phyloP scores from a whole-genome alignment of 2,113 vertebrate species.

The Plecotus auritus region DNA sequence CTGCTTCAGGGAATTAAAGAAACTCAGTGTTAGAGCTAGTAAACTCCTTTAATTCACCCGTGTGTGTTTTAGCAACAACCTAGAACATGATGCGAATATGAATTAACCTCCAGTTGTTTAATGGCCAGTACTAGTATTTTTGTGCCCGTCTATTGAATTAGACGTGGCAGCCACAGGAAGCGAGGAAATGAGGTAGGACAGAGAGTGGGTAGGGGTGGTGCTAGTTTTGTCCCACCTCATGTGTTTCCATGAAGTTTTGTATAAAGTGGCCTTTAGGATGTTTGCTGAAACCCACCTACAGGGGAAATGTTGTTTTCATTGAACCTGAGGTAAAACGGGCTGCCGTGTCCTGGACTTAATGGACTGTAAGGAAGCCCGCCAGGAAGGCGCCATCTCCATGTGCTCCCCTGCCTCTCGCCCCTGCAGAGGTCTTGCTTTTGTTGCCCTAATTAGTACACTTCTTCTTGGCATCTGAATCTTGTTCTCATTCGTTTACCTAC shows the following conservation, averaged over 20 bases:
- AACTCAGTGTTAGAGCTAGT: not conserved
- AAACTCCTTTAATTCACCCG: not conserved
- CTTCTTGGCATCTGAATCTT: not conserved
- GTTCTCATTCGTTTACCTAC: not conserved
- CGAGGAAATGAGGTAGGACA: constrained; percentile 28
- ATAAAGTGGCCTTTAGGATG: constrained; percentile 11
- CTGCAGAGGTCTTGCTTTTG: not conserved
- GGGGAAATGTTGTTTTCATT: constrained; percentile 40
- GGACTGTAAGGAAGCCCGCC: not conserved
- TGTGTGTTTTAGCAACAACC: not conserved
- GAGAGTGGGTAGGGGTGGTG: not conserved
- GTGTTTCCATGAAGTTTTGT: constrained; percentile 36
- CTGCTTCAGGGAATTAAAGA: not conserved
- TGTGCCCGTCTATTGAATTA: not conserved
- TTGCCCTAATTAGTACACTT: not conserved
- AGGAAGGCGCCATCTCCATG: not conserved
- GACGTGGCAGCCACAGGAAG: constrained; percentile 11
- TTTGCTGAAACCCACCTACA: constrained; percentile 54
- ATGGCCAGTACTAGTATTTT: not conserved
- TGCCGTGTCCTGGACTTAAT: not conserved
- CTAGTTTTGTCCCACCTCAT: not conserved
- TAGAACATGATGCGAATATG: constrained; percentile 3
- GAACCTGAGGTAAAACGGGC: constrained; percentile 4
- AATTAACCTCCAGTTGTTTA: constrained; percentile 32
- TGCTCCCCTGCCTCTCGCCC: not conserved